Conservation (phyloP, 2,888 invertebrate species). For the Melanchra persicariae region DNA sequence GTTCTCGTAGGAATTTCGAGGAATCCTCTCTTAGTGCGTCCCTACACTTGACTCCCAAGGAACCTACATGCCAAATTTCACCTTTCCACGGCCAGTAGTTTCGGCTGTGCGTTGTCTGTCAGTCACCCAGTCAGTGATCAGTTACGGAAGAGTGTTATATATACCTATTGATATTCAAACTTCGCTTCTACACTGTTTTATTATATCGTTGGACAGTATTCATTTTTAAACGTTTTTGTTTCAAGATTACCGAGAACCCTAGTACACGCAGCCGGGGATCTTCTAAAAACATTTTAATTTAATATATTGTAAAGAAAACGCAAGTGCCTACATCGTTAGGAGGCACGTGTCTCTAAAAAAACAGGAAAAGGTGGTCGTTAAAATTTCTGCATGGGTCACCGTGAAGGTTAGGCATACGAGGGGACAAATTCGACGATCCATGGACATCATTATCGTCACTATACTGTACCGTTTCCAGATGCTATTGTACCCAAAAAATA, state of each 20-base stretch:
- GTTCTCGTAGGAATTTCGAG: too few species aligned
- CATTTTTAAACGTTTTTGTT: constrained; percentile 31
- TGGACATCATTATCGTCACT: constrained; percentile 65
- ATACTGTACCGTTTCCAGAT: constrained; percentile 45
- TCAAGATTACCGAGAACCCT: constrained; percentile 16
- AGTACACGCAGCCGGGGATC: constrained; percentile 7
- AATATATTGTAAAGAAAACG: constrained; percentile 42
- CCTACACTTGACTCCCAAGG: too few species aligned
- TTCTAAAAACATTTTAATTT: constrained; percentile 49
- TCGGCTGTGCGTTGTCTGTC: too few species aligned
- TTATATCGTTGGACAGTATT: constrained; percentile 40
- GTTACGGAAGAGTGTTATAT: too few species aligned
- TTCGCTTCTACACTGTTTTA: constrained; percentile 31
- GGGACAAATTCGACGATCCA: constrained; percentile 62
- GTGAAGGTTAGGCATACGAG: constrained; percentile 56
- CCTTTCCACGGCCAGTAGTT: too few species aligned
- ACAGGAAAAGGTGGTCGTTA: constrained; percentile 66
- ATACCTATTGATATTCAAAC: constrained; percentile 44
- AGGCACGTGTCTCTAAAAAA: constrained; percentile 67
- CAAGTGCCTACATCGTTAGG: constrained; percentile 55
- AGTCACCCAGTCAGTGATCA: too few species aligned
- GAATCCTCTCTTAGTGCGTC: too few species aligned
- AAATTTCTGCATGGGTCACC: constrained; percentile 72
- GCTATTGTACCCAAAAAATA: constrained; percentile 56
- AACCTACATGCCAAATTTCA: too few species aligned